Percentiles rank a stretch among this genome's conserved stretches.
phyloP scores from a whole-genome alignment of 2,113 vertebrate species.

The Rhipidura dahli region DNA sequence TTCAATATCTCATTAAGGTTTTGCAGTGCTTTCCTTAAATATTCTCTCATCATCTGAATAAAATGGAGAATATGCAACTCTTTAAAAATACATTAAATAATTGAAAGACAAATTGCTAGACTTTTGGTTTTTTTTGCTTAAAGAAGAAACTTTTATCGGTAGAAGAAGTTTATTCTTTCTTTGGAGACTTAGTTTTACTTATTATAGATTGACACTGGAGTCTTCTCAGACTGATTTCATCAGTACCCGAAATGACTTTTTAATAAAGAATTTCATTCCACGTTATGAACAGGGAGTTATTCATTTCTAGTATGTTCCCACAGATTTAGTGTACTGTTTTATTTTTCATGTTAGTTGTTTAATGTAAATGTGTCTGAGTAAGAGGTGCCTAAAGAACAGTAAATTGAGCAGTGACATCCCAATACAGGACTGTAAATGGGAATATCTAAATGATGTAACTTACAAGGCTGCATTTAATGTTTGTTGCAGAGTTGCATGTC shows the following conservation, averaged over 20 bases:
- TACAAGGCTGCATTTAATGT: not conserved
- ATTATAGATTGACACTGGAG: not conserved
- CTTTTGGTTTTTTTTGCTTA: not conserved
- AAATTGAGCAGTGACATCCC: not conserved
- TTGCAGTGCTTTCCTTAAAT: conserved; percentile 31
- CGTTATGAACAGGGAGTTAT: not conserved
- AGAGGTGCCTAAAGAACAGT: not conserved
- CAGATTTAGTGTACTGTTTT: not conserved
- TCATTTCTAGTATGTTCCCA: not conserved
- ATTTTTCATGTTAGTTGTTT: not conserved
- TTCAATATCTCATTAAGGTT: conserved; percentile 77
- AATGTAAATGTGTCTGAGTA: not conserved
- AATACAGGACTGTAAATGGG: not conserved
- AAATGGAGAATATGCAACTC: conserved; percentile 49
- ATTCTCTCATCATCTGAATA: not conserved
- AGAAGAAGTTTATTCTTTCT: not conserved
- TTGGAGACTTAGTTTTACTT: not conserved
- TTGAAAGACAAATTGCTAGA: not conserved
- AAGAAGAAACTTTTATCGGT: not conserved
- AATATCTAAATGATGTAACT: not conserved
- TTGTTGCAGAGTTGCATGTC: conserved; percentile 48
- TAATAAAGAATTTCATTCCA: not conserved
- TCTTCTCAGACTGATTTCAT: not conserved
- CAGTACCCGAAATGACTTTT: not conserved
- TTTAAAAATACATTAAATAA: not conserved